Evolutionary conservation across 1,140 invertebrate genomes (phyloP).

Genomic region (Drosophila kohkoa): DNA sequence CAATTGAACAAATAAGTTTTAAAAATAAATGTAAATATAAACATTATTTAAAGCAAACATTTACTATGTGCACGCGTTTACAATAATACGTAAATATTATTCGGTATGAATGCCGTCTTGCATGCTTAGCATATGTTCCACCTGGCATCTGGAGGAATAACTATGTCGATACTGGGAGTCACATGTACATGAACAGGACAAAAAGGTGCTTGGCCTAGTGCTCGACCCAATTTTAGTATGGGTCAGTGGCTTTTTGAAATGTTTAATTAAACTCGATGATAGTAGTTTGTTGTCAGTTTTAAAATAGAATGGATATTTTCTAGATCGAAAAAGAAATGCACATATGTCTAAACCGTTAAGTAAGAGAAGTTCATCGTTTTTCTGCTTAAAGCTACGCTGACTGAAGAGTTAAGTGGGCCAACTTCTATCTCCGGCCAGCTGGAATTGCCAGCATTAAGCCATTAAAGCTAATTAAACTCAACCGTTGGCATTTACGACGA

Average conservation of each 20-base stretch:
- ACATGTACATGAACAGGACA: neutral
- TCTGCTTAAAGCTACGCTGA: neutral
- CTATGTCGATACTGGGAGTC: neutral
- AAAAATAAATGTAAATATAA: slow-evolving; percentile 27
- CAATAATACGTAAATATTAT: neutral
- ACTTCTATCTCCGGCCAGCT: slow-evolving; percentile 18
- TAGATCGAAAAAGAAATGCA: neutral
- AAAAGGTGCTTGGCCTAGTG: neutral
- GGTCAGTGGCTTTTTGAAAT: neutral
- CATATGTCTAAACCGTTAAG: neutral
- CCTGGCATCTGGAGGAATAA: neutral
- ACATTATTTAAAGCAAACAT: slow-evolving; percentile 21
- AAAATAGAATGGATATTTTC: too few species aligned
- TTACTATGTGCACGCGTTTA: slow-evolving; percentile 6
- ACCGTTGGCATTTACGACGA: neutral
- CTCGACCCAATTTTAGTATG: neutral
- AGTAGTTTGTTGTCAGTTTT: too few species aligned
- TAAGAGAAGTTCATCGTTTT: slow-evolving; percentile 11
- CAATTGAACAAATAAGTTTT: slow-evolving; percentile 28
- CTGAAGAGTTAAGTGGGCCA: slow-evolving; percentile 1
- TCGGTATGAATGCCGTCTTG: slow-evolving; percentile 6
- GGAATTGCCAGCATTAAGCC: slow-evolving; percentile 56
- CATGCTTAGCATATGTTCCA: neutral
- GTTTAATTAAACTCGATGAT: neutral
- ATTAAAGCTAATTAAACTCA: slow-evolving; percentile 76